A percentile compares a stretch with the other conserved stretches of the same genome.
These are phyloP conservation scores for Orientallactaga sibirica DNA, from an alignment of 2,797 vertebrate genomes.

Conservation along the genomic window DNA sequence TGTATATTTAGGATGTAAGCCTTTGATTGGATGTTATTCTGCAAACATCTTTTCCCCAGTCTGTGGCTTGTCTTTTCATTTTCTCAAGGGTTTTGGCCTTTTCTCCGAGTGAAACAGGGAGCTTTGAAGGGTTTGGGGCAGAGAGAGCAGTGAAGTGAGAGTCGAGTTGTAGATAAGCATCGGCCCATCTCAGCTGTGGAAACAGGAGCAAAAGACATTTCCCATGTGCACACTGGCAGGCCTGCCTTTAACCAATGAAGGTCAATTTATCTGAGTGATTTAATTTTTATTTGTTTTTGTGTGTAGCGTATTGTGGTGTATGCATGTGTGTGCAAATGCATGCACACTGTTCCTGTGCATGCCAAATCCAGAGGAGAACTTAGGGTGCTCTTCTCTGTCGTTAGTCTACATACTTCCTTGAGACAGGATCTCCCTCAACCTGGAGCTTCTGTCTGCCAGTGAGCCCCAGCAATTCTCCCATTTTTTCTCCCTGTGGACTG, in stretches of 20 bases:
- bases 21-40: neutral
- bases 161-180: neutral
- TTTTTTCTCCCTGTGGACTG: no score
- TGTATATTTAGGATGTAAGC: neutral
- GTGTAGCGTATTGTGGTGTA: no score
- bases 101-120: neutral
- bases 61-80: neutral
- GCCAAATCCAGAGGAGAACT: no score
- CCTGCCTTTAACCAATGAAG: neutral
- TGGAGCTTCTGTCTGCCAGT: no score
- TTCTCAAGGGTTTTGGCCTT: neutral
- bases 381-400: no score
- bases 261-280: neutral
- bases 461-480: no score
- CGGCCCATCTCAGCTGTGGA: neutral
- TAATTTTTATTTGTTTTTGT: no score
- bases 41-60: neutral
- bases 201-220: neutral
- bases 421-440: no score
- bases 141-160: neutral
- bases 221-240: no score
- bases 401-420: no score
- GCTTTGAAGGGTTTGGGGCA: neutral
- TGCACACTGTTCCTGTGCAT: no score
- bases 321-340: no score